A percentile compares a stretch with the other conserved stretches of the same genome.
These are phyloP conservation scores for Sebastes glaucus DNA, from an alignment of 2,797 vertebrate genomes.

Conservation along the genomic window DNA sequence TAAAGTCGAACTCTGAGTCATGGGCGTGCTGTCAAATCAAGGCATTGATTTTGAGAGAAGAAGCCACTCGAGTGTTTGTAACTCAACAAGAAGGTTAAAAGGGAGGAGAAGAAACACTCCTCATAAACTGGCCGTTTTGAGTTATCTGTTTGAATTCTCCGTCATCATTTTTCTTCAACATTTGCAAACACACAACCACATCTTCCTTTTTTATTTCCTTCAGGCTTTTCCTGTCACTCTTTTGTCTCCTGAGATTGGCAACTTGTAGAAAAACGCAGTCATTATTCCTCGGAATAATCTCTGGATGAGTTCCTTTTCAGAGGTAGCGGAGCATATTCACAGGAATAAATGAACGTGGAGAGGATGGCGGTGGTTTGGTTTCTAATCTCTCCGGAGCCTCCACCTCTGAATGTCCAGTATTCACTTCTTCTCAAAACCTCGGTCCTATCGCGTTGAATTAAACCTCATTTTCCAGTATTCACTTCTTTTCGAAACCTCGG, in stretches of 20 bases:
- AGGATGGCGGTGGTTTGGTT: constrained; percentile 28
- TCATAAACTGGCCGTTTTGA: neutral
- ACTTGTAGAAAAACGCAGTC: constrained; percentile 30
- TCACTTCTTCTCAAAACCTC: constrained; percentile 24
- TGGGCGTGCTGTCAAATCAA: constrained; percentile 28
- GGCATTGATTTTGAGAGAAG: constrained; percentile 5
- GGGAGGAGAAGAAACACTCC: neutral
- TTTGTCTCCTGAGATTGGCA: constrained; percentile 33
- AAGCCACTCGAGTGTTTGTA: neutral
- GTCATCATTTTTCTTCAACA: neutral
- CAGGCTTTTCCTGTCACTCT: neutral
- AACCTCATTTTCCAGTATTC: constrained; percentile 36
- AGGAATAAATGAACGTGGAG: constrained; percentile 40
- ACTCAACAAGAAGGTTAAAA: constrained; percentile 4
- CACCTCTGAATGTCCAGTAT: constrained; percentile 31
- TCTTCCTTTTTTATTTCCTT: neutral
- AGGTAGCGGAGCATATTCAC: constrained; percentile 24
- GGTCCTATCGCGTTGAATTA: neutral
- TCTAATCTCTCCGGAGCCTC: constrained; percentile 45
- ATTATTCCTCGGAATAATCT: constrained; percentile 47
- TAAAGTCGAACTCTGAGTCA: neutral
- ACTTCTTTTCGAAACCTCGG: constrained; percentile 15
- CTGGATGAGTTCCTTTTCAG: constrained; percentile 41
- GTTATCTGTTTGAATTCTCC: neutral
- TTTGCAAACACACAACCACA: constrained; percentile 1